Percentiles rank a stretch among this genome's conserved stretches.
phyloP scores from a whole-genome alignment of 23 tunicate genomes.

The Ciona savignyi region DNA sequence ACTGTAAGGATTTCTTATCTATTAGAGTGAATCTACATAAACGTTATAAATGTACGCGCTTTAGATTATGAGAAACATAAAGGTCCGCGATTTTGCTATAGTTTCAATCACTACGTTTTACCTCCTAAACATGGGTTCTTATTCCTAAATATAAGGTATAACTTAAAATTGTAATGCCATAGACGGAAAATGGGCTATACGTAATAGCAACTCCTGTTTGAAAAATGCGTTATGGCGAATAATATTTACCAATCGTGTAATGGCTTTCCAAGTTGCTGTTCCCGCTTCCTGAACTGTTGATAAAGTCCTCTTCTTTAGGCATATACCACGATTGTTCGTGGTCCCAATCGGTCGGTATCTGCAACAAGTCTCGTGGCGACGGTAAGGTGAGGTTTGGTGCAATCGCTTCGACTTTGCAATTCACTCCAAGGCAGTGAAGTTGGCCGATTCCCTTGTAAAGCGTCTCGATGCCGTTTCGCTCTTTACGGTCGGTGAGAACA shows the following conservation, averaged over 20 bases:
- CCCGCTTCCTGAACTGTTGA: background rate
- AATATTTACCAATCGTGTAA: too few relatives aligned
- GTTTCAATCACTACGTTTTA: background rate
- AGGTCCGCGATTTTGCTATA: background rate
- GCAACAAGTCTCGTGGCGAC: background rate
- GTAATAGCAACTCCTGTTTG: too few relatives aligned
- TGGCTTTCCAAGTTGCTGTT: constrained; percentile 4
- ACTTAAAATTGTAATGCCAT: too few relatives aligned
- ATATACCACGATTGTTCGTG: constrained; percentile 18
- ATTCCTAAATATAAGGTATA: too few relatives aligned
- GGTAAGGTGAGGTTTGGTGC: background rate
- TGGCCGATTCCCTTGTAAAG: constrained; percentile 8
- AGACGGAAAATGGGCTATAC: too few relatives aligned
- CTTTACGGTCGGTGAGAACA: too few relatives aligned
- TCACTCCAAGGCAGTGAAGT: constrained; percentile 7
- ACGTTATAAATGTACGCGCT: too few relatives aligned
- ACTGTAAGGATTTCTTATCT: too few relatives aligned
- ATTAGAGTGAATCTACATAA: too few relatives aligned
- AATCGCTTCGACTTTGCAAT: constrained; percentile 1
- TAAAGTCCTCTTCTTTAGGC: background rate
- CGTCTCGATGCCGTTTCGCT: background rate
- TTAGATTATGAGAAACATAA: too few relatives aligned
- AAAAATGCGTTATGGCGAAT: too few relatives aligned
- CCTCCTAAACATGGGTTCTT: too few relatives aligned
- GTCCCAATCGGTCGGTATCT: constrained; percentile 8